These are phyloP conservation scores for Pachyseris speciosa DNA, from an alignment of 64 coral and sea anemone species.

Conservation along the genomic window DNA sequence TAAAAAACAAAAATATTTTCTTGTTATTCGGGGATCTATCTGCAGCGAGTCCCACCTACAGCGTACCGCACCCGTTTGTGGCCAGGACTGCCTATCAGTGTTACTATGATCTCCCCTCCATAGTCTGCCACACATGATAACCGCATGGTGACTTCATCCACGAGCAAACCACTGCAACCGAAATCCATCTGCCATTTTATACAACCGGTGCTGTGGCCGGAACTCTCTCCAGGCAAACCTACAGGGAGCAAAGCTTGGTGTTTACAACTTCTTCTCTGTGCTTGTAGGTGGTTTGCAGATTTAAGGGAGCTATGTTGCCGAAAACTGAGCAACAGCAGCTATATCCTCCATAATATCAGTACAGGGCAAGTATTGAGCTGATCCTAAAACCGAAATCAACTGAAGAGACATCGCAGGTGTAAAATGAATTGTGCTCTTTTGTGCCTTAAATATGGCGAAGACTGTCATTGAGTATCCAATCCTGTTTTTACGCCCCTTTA, in stretches of 20 bases:
- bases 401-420: too few species aligned
- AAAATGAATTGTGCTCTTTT: too few species aligned
- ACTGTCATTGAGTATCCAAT: too few species aligned
- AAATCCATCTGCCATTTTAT: conserved; percentile 94
- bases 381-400: too few species aligned
- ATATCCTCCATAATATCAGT: too few species aligned
- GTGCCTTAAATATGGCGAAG: too few species aligned
- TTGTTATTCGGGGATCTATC: too few species aligned
- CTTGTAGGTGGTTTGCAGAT: not conserved
- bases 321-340: not conserved
- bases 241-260: not conserved
- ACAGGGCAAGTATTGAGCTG: too few species aligned
- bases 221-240: conserved; percentile 87
- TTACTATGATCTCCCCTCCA: conserved; percentile 87
- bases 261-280: not conserved
- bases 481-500: too few species aligned
- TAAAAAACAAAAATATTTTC: too few species aligned
- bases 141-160: conserved; percentile 87
- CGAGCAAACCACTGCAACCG: conserved; percentile 81
- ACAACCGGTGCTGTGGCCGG: conserved; percentile 70
- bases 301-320: not conserved
- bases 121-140: conserved; percentile 57
- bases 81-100: conserved; percentile 64
- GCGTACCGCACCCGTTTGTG: conserved; percentile 74
- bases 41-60: conserved; percentile 59